phyloP scores from a whole-genome alignment of 2,888 invertebrate species.

The Pandemis cinnamomeana region DNA sequence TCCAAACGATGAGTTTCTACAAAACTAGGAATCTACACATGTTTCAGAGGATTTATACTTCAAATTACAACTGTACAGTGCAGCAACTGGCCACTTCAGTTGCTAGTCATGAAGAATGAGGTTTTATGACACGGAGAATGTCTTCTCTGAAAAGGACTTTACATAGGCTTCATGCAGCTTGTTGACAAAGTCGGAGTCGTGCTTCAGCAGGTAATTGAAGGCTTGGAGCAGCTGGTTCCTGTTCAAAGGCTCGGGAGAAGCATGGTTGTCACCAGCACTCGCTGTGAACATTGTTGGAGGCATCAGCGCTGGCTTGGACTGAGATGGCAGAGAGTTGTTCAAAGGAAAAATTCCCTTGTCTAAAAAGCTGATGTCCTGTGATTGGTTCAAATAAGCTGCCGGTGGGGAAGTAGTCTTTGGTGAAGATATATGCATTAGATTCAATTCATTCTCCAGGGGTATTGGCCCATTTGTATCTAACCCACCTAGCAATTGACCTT shows the following conservation, averaged over 20 bases:
- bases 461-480: slow-evolving; percentile 72
- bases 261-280: slow-evolving; percentile 74
- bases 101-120: slow-evolving; percentile 59
- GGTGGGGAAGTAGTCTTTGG: slow-evolving; percentile 84
- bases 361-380: slow-evolving; percentile 67
- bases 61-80: slow-evolving; percentile 81
- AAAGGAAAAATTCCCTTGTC: slow-evolving; percentile 62
- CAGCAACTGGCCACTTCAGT: slow-evolving; percentile 62
- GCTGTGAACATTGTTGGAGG: slow-evolving; percentile 94
- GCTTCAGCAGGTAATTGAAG: slow-evolving; percentile 93
- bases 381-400: slow-evolving; percentile 81
- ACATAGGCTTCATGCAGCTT: slow-evolving; percentile 97
- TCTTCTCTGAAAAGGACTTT: slow-evolving; percentile 90
- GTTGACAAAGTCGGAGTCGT: slow-evolving; percentile 94
- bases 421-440: slow-evolving; percentile 82
- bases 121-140: slow-evolving; percentile 79
- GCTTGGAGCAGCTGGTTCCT: slow-evolving; percentile 95
- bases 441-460: slow-evolving; percentile 80
- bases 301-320: slow-evolving; percentile 90
- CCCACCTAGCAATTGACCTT: slow-evolving; percentile 60
- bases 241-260: slow-evolving; percentile 89
- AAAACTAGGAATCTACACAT: slow-evolving; percentile 75
- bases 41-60: slow-evolving; percentile 77
- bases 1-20: slow-evolving; percentile 75
- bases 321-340: slow-evolving; percentile 70